A percentile compares a stretch with the other conserved stretches of the same genome.
Conservation (phyloP, 2,888 invertebrate genomes). For the Lomographa bimaculata region DNA sequence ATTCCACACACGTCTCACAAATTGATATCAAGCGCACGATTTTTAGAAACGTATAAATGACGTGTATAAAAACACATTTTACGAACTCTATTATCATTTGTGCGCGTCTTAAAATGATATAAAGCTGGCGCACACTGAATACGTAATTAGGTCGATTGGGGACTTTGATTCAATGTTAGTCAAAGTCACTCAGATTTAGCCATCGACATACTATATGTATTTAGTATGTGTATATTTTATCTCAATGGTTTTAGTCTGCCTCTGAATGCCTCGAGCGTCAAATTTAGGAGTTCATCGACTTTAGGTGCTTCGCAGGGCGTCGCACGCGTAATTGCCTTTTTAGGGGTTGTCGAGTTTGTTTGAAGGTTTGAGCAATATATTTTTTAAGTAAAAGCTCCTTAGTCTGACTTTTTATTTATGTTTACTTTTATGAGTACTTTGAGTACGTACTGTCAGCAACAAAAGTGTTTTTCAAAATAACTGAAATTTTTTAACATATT, state of each 20-base stretch:
- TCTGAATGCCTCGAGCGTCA: conserved; percentile 16
- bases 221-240: too few relatives aligned
- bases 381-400: too few relatives aligned
- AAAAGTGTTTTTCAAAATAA: too few relatives aligned
- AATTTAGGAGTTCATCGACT: conserved; percentile 19
- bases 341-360: conserved; percentile 11
- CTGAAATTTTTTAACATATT: too few relatives aligned
- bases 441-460: too few relatives aligned
- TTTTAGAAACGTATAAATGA: conserved; percentile 68
- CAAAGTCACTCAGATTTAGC: too few relatives aligned
- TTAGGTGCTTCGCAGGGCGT: conserved; percentile 16
- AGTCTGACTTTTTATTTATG: too few relatives aligned
- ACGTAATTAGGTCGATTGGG: conserved; percentile 38
- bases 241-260: neutral
- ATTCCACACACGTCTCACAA: conserved; percentile 62
- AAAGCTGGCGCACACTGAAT: conserved; percentile 48
- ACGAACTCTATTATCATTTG: conserved; percentile 53
- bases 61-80: conserved; percentile 64
- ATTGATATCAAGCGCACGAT: conserved; percentile 69
- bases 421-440: too few relatives aligned
- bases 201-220: too few relatives aligned
- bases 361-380: conserved; percentile 2
- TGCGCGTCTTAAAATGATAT: conserved; percentile 55
- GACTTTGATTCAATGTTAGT: conserved; percentile 39
- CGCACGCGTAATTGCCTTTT: conserved; percentile 12